A percentile compares a stretch with the other conserved stretches of the same genome.
These are phyloP conservation scores for Ommatoiulus sabulosus DNA, from an alignment of 2,888 invertebrate species.

Conservation along the genomic window DNA sequence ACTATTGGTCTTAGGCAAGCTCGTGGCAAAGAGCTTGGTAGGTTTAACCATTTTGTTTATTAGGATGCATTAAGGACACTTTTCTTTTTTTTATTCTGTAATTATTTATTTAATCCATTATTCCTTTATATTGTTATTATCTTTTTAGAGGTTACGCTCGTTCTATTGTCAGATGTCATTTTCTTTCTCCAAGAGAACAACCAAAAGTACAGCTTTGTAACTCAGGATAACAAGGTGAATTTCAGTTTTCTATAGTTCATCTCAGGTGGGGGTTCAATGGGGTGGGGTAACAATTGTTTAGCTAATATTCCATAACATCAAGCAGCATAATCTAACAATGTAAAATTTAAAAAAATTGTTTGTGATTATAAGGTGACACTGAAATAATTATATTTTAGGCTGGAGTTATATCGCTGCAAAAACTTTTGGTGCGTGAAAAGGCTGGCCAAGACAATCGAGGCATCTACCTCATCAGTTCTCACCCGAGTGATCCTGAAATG, in stretches of 20 bases:
- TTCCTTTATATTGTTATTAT: conserved; percentile 45
- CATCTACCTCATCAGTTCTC: conserved; percentile 92
- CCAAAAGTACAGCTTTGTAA: conserved; percentile 85
- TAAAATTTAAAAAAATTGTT: no score
- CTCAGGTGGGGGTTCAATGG: conserved; percentile 47
- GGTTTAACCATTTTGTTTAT: conserved; percentile 36
- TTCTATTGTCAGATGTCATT: conserved; percentile 90
- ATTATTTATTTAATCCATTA: not conserved
- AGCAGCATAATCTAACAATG: no score
- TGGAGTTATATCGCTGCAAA: conserved; percentile 91
- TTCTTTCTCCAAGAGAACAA: conserved; percentile 93
- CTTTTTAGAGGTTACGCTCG: conserved; percentile 80
- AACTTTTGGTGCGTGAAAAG: conserved; percentile 91
- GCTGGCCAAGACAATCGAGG: conserved; percentile 86
- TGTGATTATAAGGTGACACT: no score
- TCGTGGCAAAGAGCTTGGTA: conserved; percentile 82
- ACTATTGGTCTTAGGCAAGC: conserved; percentile 90
- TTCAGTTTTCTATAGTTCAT: not conserved
- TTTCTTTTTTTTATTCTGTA: not conserved
- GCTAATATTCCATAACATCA: no score
- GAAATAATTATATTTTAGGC: conserved; percentile 72
- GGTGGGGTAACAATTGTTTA: no score
- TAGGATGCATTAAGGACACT: no score
- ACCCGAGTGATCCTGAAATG: conserved; percentile 93
- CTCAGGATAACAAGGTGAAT: conserved; percentile 90